Evolutionary conservation across 2,113 vertebrate genomes (phyloP).

Genomic region (Progne subis): DNA sequence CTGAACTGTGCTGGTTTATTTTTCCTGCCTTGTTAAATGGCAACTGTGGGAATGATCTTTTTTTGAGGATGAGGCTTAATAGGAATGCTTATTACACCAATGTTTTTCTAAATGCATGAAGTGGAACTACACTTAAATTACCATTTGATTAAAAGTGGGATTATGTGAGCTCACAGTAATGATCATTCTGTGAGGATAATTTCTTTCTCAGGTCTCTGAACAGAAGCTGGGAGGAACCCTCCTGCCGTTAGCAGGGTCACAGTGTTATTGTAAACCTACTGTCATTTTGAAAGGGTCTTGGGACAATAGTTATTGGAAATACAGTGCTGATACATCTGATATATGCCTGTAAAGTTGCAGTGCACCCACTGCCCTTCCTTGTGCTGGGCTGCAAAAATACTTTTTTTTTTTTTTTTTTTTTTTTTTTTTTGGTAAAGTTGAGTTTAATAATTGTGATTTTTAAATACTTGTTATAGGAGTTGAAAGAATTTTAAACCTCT

Average conservation of each 20-base stretch:
- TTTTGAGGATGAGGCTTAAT: background rate
- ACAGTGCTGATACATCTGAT: background rate
- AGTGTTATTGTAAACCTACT: background rate
- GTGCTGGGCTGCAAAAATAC: background rate
- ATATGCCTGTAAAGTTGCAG: background rate
- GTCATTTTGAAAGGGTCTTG: background rate
- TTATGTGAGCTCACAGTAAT: background rate
- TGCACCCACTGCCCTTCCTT: background rate
- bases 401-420: background rate
- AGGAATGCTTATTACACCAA: background rate
- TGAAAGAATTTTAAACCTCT: background rate
- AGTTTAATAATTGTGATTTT: background rate
- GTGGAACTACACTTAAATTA: background rate
- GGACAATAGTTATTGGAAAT: background rate
- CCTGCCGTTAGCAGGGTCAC: background rate
- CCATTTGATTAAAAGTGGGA: background rate
- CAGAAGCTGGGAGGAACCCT: background rate
- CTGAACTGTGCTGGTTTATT: background rate
- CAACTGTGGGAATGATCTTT: background rate
- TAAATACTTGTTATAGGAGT: background rate
- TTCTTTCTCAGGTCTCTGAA: background rate
- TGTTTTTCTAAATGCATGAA: background rate
- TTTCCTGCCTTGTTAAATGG: background rate
- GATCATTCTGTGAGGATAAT: background rate
- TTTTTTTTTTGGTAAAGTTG: background rate